phyloP scores from a whole-genome alignment of 2,888 invertebrate genomes.

The Drosophila longiperda region DNA sequence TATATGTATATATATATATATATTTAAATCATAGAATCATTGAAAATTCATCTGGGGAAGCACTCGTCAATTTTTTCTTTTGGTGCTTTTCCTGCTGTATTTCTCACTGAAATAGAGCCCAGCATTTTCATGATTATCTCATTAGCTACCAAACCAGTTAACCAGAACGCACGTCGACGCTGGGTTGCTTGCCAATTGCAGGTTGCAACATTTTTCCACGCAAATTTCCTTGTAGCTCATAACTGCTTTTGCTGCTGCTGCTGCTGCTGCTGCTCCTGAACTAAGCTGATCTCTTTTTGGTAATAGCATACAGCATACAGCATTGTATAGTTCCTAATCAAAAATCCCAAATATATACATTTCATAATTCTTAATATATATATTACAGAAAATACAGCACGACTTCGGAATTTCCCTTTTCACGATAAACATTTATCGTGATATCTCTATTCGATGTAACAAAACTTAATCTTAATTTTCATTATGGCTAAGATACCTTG shows the following conservation, averaged over 20 bases:
- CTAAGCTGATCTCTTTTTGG: slow-evolving; percentile 1
- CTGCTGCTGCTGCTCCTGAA: slow-evolving; percentile 10
- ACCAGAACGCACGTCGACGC: slow-evolving; percentile 52
- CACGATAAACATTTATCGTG: too few relatives aligned
- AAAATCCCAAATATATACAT: too few relatives aligned
- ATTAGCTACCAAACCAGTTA: slow-evolving; percentile 76
- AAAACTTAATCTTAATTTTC: too few relatives aligned
- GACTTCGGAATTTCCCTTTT: too few relatives aligned
- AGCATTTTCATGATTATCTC: slow-evolving; percentile 71
- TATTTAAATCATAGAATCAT: too few relatives aligned
- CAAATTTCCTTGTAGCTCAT: slow-evolving; percentile 58
- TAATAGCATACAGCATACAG: too few relatives aligned
- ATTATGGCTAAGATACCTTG: too few relatives aligned
- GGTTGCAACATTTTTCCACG: slow-evolving; percentile 64
- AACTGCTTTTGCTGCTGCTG: slow-evolving; percentile 33
- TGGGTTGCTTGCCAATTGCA: slow-evolving; percentile 57
- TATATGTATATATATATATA: too few relatives aligned
- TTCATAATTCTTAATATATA: too few relatives aligned
- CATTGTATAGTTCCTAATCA: too few relatives aligned
- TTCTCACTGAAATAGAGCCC: slow-evolving; percentile 8
- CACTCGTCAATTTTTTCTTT: slow-evolving; percentile 1
- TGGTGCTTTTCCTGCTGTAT: slow-evolving; percentile 2
- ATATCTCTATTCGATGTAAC: too few relatives aligned
- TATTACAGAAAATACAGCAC: too few relatives aligned
- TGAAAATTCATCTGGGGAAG: background rate